phyloP scores from a whole-genome alignment of 2,888 invertebrate species.

The Abrostola triplasia region DNA sequence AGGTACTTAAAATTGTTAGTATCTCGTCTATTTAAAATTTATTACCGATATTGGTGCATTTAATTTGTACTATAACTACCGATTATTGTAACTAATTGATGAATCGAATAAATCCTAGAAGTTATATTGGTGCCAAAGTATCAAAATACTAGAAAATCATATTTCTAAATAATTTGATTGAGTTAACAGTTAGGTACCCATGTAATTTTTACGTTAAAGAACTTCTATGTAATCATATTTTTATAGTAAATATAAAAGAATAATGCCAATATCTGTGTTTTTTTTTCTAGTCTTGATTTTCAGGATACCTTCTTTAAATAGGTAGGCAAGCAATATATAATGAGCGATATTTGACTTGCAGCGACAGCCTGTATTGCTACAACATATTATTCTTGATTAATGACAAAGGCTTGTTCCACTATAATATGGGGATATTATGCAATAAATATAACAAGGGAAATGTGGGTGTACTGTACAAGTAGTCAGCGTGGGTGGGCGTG shows the following conservation, averaged over 20 bases:
- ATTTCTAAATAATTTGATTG: constrained; percentile 38
- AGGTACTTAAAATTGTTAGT: constrained; percentile 66
- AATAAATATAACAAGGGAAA: no score
- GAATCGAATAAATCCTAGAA: constrained; percentile 58
- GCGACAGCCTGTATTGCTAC: no score
- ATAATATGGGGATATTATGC: no score
- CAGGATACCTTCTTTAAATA: no score
- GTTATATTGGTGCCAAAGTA: constrained; percentile 82
- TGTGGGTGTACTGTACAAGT: no score
- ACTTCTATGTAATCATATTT: constrained; percentile 70
- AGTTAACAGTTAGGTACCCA: constrained; percentile 44
- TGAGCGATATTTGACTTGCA: no score
- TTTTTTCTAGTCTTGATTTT: constrained; percentile 19
- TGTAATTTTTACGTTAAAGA: constrained; percentile 53
- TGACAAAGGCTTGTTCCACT: no score
- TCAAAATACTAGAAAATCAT: constrained; percentile 47
- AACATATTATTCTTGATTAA: no score
- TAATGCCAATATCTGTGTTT: constrained; percentile 43
- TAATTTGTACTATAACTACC: constrained; percentile 59
- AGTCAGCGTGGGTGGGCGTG: no score
- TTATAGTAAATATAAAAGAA: constrained; percentile 67
- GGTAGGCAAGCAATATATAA: no score
- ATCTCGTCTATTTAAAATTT: constrained; percentile 54
- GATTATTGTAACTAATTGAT: constrained; percentile 41
- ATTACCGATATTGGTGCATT: constrained; percentile 72